Conservation (phyloP, 2,113 vertebrate species). For the Coracopsis vasa region DNA sequence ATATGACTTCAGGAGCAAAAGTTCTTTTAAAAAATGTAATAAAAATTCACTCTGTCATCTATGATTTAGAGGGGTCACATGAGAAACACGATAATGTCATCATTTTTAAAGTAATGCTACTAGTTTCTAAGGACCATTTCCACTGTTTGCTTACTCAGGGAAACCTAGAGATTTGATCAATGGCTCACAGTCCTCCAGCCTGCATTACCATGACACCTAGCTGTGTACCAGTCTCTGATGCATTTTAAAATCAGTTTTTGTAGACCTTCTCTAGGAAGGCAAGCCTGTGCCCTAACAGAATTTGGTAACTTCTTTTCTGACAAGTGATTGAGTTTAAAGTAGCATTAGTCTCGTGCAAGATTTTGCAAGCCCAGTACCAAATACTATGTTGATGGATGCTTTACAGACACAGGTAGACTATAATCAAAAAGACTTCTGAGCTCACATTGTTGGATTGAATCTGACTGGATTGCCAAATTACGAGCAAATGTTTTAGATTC, state of each 20-base stretch:
- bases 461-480: neutral
- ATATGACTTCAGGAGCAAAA: neutral
- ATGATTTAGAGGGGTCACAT: conserved; percentile 1
- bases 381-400: neutral
- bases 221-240: neutral
- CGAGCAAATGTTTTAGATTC: neutral
- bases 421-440: neutral
- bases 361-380: neutral
- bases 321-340: neutral
- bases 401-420: neutral
- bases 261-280: neutral
- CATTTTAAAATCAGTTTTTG: neutral
- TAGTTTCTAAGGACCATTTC: neutral
- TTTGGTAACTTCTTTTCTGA: neutral
- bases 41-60: neutral
- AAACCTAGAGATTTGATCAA: neutral
- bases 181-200: neutral
- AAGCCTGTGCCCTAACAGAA: neutral
- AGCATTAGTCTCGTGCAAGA: neutral
- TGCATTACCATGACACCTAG: neutral
- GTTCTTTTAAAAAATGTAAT: neutral
- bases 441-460: neutral
- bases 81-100: neutral
- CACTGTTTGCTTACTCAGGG: neutral
- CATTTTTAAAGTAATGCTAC: neutral